These are phyloP conservation scores for Chloroclysta siterata DNA, from an alignment of 2,888 invertebrate species.

Conservation along the genomic window DNA sequence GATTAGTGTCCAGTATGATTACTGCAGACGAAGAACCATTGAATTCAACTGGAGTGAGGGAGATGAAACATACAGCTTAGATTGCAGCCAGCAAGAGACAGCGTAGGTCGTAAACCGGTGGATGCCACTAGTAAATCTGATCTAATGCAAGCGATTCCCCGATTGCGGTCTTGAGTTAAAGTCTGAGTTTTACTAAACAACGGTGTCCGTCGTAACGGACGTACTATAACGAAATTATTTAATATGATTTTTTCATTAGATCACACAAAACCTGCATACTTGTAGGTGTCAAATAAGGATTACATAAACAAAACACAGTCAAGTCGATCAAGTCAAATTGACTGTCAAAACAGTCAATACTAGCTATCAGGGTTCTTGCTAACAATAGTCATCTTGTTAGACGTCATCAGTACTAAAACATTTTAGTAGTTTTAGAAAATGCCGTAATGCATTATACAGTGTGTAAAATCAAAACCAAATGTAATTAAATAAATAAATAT, in stretches of 20 bases:
- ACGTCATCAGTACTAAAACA: too few relatives aligned
- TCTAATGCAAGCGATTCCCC: conserved; percentile 40
- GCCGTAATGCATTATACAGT: too few relatives aligned
- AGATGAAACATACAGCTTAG: conserved; percentile 19
- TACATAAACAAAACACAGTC: too few relatives aligned
- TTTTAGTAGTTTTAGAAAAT: too few relatives aligned
- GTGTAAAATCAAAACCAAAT: too few relatives aligned
- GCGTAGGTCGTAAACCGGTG: conserved; percentile 36
- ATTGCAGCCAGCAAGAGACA: conserved; percentile 29
- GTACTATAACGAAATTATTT: background rate
- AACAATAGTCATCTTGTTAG: too few relatives aligned
- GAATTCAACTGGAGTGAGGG: conserved; percentile 25
- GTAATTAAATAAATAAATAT: too few relatives aligned
- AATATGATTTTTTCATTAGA: background rate
- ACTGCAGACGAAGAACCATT: conserved; percentile 29
- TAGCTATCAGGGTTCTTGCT: too few relatives aligned
- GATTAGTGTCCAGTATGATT: conserved; percentile 30
- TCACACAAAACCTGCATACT: too few relatives aligned
- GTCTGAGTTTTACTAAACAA: conserved; percentile 4
- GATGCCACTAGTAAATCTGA: conserved; percentile 42
- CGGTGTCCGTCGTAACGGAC: conserved; percentile 3
- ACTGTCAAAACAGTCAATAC: too few relatives aligned
- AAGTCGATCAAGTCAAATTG: too few relatives aligned
- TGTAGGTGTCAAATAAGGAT: too few relatives aligned
- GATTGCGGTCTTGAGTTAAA: conserved; percentile 38